Base-by-base conservation (phyloP, 1,140 invertebrate genomes). In the Argopecten irradians region DNA sequence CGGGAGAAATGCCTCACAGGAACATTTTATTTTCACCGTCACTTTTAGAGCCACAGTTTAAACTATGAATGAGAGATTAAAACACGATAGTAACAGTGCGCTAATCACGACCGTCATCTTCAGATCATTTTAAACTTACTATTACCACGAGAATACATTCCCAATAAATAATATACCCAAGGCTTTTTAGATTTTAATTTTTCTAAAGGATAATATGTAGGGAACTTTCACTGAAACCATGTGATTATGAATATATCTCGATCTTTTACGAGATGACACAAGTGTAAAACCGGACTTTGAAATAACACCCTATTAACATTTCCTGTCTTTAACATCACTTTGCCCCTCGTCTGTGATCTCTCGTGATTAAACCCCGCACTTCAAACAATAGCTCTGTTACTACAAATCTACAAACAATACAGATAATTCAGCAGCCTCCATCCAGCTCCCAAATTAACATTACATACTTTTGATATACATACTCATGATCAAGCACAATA, bases 261-360 rank as follows among this genome's bases (percentile, higher is more conserved):
- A 8, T 55, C 8, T 55, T 28, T 71, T 28, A 71, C n/a, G 55
- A 28, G 55, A 71, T 28, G 55, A 71, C 11, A 28, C 11, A 28
- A 71, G 55, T 71, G n/a, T 71, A n/a, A 71, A 71, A 71, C 28
- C 28, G 55, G 55, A 71, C 55, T 71, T 71, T 71, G 55, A 71
- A 71, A 71, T 71, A 71, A 71, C 55, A 5, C 19, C 28, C n/a
- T 39, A 5, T 5, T 71, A 28, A n/a, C 16, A 28, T 71, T 71
- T 71, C 55, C 55, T 71, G 55, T 11, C 55, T n/a, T 71, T 71
- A 16, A 8, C 28, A 8, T 71, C 16, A 28, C 55, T 16, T 28
- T 71, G 55, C 55, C 43, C 22, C 43, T 19, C 14, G 22, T 7
- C 16, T 46, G 22, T 2, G 43, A n/a, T n/a, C n/a, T n/a, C 19